Evolutionary conservation across 2,113 vertebrate species (phyloP), one percentile per base, ranked within the genome.

Genomic region (Pandion haliaetus): DNA sequence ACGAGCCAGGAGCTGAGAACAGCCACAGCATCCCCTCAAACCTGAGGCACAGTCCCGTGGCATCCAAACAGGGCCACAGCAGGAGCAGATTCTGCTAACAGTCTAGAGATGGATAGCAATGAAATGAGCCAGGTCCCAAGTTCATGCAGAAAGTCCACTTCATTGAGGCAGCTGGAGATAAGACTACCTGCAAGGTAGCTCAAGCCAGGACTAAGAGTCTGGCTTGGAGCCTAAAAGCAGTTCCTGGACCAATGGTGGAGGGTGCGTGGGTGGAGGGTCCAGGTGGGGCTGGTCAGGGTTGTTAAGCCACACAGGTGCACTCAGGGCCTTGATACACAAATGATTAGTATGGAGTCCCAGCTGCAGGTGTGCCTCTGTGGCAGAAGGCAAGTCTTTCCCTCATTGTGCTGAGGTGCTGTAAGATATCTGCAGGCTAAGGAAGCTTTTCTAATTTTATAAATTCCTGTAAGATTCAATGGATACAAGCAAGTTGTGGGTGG

Each of bases 181-280:
- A 83, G 19, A 1, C 45, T 23, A 15, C 29, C 12, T 38, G 1
- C 36, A 76, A 40, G 9, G 45, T 1, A 55, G 8, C 15, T 55
- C 38, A 62, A 62, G 3, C 2, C 5, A 67, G 6, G 3, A 8
- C 3, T 5, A 1, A 28, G 5, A 26, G 4, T 4, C 26, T 52
- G 31, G 5, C 5, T 1, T 28, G 9, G 9, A 90, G n/a, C 12
- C 40, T 86, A 70, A 86, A 83, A 84, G 21, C 28, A 40, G 3
- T 15, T 83, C 59, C n/a, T 73, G 71, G 52, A 45, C 17, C 79
- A 54, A 17, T 24, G 34, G 44, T 6, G 20, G 31, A 80, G 20
- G 6, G 17, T 52, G 3, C 5, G 6, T 8, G 19, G 17, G 16
- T 29, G 24, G 12, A 78, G 23, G 2, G 8, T 8, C 15, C 78